phyloP scores from a whole-genome alignment of 1,140 invertebrate genomes.

The Apis cerana region DNA sequence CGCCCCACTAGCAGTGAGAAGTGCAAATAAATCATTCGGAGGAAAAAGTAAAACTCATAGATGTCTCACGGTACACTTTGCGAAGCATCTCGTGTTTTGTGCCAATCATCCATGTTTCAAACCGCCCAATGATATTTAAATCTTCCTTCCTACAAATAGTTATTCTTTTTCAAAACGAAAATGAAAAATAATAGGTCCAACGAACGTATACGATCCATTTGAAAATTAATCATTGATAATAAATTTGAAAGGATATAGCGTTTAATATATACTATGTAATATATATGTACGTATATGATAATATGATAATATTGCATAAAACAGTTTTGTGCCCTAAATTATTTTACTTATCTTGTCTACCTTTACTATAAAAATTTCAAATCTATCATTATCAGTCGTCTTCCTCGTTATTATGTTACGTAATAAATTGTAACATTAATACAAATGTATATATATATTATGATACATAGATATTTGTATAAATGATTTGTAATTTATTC shows the following conservation, averaged over 20 bases:
- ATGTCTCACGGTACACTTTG: neutral
- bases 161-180: constrained; percentile 2
- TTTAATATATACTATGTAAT: constrained; percentile 6
- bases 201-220: constrained; percentile 42
- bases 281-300: neutral
- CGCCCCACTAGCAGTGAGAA: neutral
- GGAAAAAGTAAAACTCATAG: neutral
- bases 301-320: neutral
- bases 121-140: neutral
- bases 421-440: neutral
- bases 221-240: neutral
- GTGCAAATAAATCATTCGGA: neutral
- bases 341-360: neutral
- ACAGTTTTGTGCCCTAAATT: neutral
- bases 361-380: neutral
- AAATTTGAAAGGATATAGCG: neutral
- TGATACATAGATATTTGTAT: neutral
- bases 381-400: constrained; percentile 46
- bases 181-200: constrained; percentile 28
- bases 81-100: constrained; percentile 21
- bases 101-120: constrained; percentile 36
- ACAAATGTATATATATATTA: constrained; percentile 1
- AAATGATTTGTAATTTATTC: constrained; percentile 21
- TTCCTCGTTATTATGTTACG: constrained; percentile 39
- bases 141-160: neutral